Base-by-base conservation (phyloP, 2,888 invertebrate species). In the Mesorhabditis spiculigera region DNA sequence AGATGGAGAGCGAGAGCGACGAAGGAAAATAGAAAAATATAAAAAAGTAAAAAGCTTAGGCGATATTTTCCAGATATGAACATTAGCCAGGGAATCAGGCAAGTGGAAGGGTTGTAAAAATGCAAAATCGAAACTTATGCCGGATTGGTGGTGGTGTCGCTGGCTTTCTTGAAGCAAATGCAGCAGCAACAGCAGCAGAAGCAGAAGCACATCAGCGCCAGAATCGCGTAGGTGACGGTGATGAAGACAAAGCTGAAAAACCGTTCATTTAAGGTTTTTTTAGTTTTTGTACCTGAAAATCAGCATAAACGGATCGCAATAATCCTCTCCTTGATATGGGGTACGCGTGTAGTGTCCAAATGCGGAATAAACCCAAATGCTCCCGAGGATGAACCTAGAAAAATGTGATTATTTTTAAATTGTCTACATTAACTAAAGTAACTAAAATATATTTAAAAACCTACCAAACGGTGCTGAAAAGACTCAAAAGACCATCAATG, bases 141-240 rank as follows among this genome's bases (percentile, higher is more conserved):
- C n/a, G 58, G 58, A 58, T 13, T 10, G 58, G 58, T n/a, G 58
- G n/a, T 58, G n/a, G 16, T 13, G 5, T 66, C 63, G 16, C 43
- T 44, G 16, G 67, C 43, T 5, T 61, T 65, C 8, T 66, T 61
- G 62, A 72, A 70, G 58, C 77, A 76, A 41, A 74, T 68, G 66
- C 74, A 76, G 68, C 76, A 74, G 45, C 76, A 76, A 50, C 76
- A 76, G 66, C 76, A 76, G 50, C 76, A 76, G 66, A 71, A 71
- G 13, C 67, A 70, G 67, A 73, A 70, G 64, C 69, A 71, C 44
- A 70, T 68, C 6, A 76, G 43, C 28, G 67, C 61, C 61, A 73
- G 66, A 43, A 76, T 50, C 58, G 68, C 65, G 66, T 71, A 74
- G 61, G 71, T 70, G 45, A 73, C 67, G 45, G 68, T 71, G 66